Evolutionary conservation across 2,888 invertebrate genomes (phyloP), one percentile per base, ranked within the genome.

Genomic region (Alcis repandata): DNA sequence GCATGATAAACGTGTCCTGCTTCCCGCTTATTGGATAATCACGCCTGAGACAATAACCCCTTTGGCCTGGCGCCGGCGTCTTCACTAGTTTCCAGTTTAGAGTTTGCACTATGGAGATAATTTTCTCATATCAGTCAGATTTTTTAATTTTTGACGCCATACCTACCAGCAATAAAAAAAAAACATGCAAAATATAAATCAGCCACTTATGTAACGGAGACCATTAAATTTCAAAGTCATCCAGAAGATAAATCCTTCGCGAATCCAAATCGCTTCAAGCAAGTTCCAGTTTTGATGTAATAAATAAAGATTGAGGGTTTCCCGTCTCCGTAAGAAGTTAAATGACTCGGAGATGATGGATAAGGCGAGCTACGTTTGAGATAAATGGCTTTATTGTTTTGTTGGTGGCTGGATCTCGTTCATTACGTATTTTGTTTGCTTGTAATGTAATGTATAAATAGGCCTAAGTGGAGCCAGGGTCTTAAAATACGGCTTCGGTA

Each of bases 21-120:
- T 54, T 59, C n/a, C 20, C 59, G 60, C 32, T 70, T 75, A 80
- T 66, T 77, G 74, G 76, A 76, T 78, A 78, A 80, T 78, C 66
- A 58, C 58, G 32, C 11, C 33, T 65, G 51, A 69, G 73, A 75
- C 72, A 74, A 74, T 54, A 62, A 20, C 61, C 53, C 56, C 53
- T 48, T 41, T 61, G 63, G n/a, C 17, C 48, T 68, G 65, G 78
- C 80, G 80, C 78, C 78, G 77, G 77, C 77, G 78, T 70, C 59
- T 46, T 48, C 41, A 11, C 17, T 17, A 13, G 2, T 20, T 13
- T 13, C 32, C 32, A 48, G 22, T 13, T 19, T 17, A 32, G 10
- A n/a, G 22, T n/a, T 22, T 27, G 6, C 27, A 27, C 27, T 27
- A 4, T 27, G n/a, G 2, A 4, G 27, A 27, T 27, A 4, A 27